Percentiles rank a stretch among this genome's conserved stretches.
phyloP scores from a whole-genome alignment of 2,888 invertebrate genomes.

The Bimastos eiseni region DNA sequence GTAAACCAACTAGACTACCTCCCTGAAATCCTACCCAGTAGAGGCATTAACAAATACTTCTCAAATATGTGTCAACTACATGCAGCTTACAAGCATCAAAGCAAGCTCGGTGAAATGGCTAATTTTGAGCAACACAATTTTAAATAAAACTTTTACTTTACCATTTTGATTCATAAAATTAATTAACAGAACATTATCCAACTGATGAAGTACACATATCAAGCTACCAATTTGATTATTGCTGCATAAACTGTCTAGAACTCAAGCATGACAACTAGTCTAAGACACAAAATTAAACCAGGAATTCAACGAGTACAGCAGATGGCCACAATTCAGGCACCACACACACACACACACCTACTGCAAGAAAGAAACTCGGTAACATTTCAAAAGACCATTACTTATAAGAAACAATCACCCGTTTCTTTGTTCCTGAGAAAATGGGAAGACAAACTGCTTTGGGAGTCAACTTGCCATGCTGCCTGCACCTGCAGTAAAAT shows the following conservation, averaged over 20 bases:
- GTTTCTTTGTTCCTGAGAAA: conserved; percentile 4
- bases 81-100: background rate
- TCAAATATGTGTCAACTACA: background rate
- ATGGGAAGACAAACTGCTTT: background rate
- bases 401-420: background rate
- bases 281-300: background rate
- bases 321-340: background rate
- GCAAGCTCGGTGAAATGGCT: background rate
- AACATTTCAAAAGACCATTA: background rate
- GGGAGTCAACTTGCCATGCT: background rate
- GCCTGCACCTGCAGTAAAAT: background rate
- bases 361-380: background rate
- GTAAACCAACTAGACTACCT: too few relatives aligned
- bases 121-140: background rate
- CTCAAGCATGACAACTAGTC: background rate
- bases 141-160: too few relatives aligned
- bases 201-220: background rate
- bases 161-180: background rate
- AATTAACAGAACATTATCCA: background rate
- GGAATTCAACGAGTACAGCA: background rate
- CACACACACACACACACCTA: too few relatives aligned
- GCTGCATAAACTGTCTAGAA: background rate
- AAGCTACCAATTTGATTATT: background rate
- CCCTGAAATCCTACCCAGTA: background rate
- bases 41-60: background rate